phyloP scores from a whole-genome alignment of 2,888 invertebrate species.

The Sminthurides aquaticus region DNA sequence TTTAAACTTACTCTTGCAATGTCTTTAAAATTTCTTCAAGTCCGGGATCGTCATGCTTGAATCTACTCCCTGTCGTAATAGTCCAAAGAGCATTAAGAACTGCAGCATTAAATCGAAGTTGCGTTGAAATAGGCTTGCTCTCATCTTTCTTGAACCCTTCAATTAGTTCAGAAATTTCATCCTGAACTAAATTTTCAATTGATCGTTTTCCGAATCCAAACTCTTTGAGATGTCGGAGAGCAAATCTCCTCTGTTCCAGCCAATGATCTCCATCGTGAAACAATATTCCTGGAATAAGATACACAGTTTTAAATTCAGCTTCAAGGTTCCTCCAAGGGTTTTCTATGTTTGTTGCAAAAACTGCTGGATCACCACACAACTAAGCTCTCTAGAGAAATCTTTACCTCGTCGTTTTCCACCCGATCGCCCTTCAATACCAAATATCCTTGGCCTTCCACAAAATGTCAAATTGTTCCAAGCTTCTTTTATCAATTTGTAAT shows the following conservation, averaged over 20 bases:
- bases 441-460: slow-evolving; percentile 21
- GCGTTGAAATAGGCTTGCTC: slow-evolving; percentile 31
- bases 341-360: too few species aligned
- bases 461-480: slow-evolving; percentile 23
- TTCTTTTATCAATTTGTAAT: slow-evolving; percentile 24
- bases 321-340: background rate
- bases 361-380: background rate
- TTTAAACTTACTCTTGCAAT: too few species aligned
- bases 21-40: slow-evolving; percentile 21
- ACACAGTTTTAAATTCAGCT: too few species aligned
- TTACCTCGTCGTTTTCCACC: slow-evolving; percentile 24
- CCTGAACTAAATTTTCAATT: slow-evolving; percentile 36
- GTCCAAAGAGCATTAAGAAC: slow-evolving; percentile 37
- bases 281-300: slow-evolving; percentile 25
- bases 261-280: slow-evolving; percentile 36
- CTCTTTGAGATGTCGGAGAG: slow-evolving; percentile 28
- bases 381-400: background rate
- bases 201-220: slow-evolving; percentile 36
- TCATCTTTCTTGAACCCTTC: slow-evolving; percentile 25
- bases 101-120: slow-evolving; percentile 33
- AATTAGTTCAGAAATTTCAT: slow-evolving; percentile 31
- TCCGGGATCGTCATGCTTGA: slow-evolving; percentile 33
- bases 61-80: slow-evolving; percentile 32
- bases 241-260: slow-evolving; percentile 38
- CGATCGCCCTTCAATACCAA: slow-evolving; percentile 15